A percentile compares a stretch with the other conserved stretches of the same genome.
Evolutionary conservation across 1,140 invertebrate species (phyloP).

Genomic region (Thalassaphorura encarpata): DNA sequence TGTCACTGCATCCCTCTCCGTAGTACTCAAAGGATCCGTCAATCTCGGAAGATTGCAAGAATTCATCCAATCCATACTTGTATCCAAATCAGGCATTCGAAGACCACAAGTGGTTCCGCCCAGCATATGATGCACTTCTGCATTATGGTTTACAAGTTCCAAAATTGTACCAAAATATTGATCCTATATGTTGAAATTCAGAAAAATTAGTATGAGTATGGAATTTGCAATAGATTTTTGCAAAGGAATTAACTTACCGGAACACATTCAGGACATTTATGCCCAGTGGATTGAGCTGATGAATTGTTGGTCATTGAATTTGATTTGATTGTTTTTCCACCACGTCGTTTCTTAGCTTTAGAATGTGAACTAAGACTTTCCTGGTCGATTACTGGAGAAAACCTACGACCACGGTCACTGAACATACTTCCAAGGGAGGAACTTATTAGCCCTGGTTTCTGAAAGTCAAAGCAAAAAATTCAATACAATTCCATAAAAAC

Average conservation of each 20-base stretch:
- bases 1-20: too few species aligned
- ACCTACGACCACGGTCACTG: conserved; percentile 1
- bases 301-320: too few species aligned
- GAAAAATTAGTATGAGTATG: not conserved
- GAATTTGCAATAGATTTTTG: too few species aligned
- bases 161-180: not conserved
- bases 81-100: too few species aligned
- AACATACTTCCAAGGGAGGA: conserved; percentile 11
- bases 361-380: not conserved
- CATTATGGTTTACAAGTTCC: not conserved
- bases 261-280: too few species aligned
- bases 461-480: not conserved
- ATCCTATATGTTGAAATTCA: not conserved
- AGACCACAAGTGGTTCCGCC: too few species aligned
- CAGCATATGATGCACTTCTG: not conserved
- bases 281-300: too few species aligned
- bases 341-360: not conserved
- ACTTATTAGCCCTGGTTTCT: not conserved
- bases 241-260: too few species aligned
- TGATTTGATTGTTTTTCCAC: too few species aligned
- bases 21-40: too few species aligned
- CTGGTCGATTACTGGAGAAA: conserved; percentile 5
- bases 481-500: not conserved
- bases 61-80: too few species aligned
- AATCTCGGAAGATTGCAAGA: too few species aligned